Conservation (phyloP, 2,888 invertebrate species). For the Netelia virgata region DNA sequence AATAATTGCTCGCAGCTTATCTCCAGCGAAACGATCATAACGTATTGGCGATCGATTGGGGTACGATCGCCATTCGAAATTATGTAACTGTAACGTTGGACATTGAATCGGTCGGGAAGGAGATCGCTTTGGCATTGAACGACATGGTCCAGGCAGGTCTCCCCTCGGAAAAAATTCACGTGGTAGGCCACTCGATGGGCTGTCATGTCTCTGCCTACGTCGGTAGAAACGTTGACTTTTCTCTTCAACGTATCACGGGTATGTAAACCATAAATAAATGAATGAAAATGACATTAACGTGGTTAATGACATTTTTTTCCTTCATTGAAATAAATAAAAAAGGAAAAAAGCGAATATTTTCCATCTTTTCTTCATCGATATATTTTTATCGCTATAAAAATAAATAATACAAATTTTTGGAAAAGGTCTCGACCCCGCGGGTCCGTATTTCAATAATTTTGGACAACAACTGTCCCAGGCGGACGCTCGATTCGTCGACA, state of each 20-base stretch:
- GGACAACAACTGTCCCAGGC: conserved; percentile 75
- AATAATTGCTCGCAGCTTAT: conserved; percentile 79
- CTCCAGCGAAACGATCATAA: conserved; percentile 83
- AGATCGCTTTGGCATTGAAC: conserved; percentile 72
- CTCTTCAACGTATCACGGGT: conserved; percentile 77
- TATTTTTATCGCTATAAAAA: background rate
- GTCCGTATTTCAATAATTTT: conserved; percentile 85
- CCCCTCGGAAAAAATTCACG: conserved; percentile 71
- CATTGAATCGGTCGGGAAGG: conserved; percentile 69
- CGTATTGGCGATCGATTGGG: conserved; percentile 85
- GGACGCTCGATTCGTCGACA: conserved; percentile 86
- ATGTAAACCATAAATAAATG: conserved; percentile 28
- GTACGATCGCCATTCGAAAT: conserved; percentile 83
- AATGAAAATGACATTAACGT: too few relatives aligned
- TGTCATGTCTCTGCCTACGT: conserved; percentile 77
- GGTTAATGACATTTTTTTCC: background rate
- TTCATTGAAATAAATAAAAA: background rate
- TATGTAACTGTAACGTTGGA: conserved; percentile 79
- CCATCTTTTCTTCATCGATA: background rate
- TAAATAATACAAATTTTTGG: conserved; percentile 3
- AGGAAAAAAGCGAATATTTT: background rate
- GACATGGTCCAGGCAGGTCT: conserved; percentile 72
- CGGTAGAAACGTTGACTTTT: conserved; percentile 70
- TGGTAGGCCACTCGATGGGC: conserved; percentile 80
- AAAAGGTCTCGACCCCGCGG: conserved; percentile 86